A percentile compares a stretch with the other conserved stretches of the same genome.
Conservation (phyloP, 2,888 invertebrate genomes). For the Perizoma affinitatum region DNA sequence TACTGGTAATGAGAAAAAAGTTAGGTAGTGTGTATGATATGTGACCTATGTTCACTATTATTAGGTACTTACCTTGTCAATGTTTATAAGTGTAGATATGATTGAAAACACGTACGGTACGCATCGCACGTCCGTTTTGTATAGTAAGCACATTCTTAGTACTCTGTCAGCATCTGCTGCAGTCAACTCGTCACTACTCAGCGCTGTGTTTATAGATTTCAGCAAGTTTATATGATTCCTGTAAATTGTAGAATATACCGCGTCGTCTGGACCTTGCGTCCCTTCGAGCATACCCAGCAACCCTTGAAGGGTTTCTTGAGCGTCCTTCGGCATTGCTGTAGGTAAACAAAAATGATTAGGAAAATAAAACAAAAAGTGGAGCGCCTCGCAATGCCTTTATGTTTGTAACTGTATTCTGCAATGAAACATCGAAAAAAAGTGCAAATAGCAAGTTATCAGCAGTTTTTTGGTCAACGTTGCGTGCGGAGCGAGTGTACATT, state of each 20-base stretch:
- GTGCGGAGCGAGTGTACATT: not conserved
- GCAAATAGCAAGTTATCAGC: conserved; percentile 15
- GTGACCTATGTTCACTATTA: not conserved
- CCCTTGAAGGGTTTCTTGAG: conserved; percentile 6
- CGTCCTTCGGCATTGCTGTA: conserved; percentile 30
- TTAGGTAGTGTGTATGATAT: too few species aligned
- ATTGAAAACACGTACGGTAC: conserved; percentile 15
- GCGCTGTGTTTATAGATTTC: conserved; percentile 7
- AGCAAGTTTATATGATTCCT: conserved; percentile 13
- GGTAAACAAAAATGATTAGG: conserved; percentile 6
- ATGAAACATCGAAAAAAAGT: conserved; percentile 6
- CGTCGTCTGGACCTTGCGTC: conserved; percentile 10
- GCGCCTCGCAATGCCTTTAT: too few species aligned
- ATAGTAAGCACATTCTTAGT: conserved; percentile 40
- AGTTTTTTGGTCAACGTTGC: conserved; percentile 7
- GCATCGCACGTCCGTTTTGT: conserved; percentile 26
- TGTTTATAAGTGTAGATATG: conserved; percentile 17
- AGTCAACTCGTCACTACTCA: conserved; percentile 9
- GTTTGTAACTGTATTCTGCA: not conserved
- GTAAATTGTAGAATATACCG: conserved; percentile 3
- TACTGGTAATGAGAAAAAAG: too few species aligned
- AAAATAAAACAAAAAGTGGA: conserved; percentile 2
- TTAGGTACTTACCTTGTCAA: conserved; percentile 15
- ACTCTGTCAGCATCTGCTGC: conserved; percentile 19
- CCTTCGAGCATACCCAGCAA: conserved; percentile 15